These are phyloP conservation scores for Nothoprocta pentlandii DNA, from an alignment of 2,113 vertebrate species.

Conservation along the genomic window DNA sequence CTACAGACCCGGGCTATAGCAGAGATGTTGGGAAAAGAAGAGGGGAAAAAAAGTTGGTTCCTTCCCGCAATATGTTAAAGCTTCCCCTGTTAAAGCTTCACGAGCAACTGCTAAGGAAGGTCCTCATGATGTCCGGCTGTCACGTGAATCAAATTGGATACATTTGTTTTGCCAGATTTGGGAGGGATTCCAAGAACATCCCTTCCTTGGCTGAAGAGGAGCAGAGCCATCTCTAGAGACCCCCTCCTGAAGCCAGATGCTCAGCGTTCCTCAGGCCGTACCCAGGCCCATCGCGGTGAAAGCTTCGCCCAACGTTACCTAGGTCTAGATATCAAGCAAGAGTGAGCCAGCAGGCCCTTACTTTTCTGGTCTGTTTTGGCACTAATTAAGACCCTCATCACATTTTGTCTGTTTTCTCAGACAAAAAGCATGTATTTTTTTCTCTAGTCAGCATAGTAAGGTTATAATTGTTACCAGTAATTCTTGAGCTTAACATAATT, in stretches of 20 bases:
- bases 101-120: not conserved
- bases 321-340: not conserved
- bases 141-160: not conserved
- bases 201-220: not conserved
- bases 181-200: constrained; percentile 26
- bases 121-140: not conserved
- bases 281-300: not conserved
- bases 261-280: not conserved
- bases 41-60: not conserved
- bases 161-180: constrained; percentile 42
- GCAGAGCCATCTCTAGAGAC: not conserved
- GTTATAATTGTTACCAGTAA: not conserved
- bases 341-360: not conserved
- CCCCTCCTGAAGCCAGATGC: not conserved
- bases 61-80: not conserved
- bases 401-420: not conserved
- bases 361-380: not conserved
- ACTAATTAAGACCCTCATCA: not conserved
- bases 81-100: not conserved
- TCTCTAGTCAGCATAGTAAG: accelerated
- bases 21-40: not conserved
- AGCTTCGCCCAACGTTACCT: not conserved
- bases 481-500: not conserved
- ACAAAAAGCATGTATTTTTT: not conserved
- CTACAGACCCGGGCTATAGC: not conserved